These are phyloP conservation scores for Rhamnusium bicolor DNA, from an alignment of 2,888 invertebrate species.

Conservation along the genomic window DNA sequence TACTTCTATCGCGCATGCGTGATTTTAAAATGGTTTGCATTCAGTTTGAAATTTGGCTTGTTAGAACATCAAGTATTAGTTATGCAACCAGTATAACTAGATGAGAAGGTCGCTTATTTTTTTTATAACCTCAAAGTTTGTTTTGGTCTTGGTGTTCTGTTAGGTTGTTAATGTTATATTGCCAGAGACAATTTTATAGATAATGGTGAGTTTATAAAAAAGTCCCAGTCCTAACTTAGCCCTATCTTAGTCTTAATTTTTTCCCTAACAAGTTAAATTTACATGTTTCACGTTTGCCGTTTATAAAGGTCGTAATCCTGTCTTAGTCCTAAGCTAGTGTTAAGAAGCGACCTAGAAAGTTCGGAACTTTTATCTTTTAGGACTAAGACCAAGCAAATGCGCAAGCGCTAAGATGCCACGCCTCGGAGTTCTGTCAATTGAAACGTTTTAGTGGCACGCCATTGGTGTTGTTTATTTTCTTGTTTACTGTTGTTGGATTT, in stretches of 20 bases:
- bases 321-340: not conserved
- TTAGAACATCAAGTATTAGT: no score
- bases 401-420: not conserved
- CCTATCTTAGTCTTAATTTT: conserved; percentile 6
- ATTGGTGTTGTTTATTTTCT: not conserved
- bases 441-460: not conserved
- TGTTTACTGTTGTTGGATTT: not conserved
- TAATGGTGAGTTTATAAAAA: conserved; percentile 13
- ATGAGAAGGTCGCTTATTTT: no score
- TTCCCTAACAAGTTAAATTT: not conserved
- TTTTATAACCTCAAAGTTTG: no score
- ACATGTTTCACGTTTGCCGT: not conserved
- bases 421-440: not conserved
- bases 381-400: not conserved
- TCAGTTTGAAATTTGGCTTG: no score
- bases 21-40: no score
- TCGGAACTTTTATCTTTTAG: conserved; percentile 10
- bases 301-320: not conserved
- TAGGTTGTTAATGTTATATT: no score
- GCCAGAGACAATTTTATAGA: no score
- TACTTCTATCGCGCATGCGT: no score
- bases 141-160: no score
- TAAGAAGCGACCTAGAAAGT: conserved; percentile 5
- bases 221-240: not conserved
- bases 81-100: no score